These are phyloP conservation scores for Pseudoips prasinana DNA, from an alignment of 2,888 invertebrate genomes.

Conservation along the genomic window DNA sequence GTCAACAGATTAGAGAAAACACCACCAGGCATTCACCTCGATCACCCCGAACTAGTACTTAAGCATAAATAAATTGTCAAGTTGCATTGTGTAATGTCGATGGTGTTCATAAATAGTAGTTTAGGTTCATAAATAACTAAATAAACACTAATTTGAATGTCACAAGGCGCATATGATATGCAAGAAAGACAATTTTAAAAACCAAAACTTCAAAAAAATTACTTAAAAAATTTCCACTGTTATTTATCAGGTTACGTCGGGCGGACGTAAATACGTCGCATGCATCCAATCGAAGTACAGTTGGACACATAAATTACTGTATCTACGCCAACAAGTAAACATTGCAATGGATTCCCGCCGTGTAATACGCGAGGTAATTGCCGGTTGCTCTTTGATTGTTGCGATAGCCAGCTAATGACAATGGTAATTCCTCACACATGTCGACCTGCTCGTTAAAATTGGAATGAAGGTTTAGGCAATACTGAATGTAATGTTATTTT, in stretches of 20 bases:
- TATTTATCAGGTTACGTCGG: neutral
- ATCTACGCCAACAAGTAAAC: constrained; percentile 37
- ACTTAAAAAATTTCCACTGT: too few relatives aligned
- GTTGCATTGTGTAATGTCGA: too few relatives aligned
- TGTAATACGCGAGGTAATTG: constrained; percentile 39
- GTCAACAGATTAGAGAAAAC: too few relatives aligned
- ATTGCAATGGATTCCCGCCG: constrained; percentile 29
- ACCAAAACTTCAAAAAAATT: too few relatives aligned
- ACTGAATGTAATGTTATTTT: constrained; percentile 5
- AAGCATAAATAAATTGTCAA: too few relatives aligned
- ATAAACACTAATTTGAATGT: too few relatives aligned
- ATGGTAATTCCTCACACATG: constrained; percentile 27
- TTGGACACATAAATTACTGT: constrained; percentile 42
- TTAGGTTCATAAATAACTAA: too few relatives aligned
- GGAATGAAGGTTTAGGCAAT: constrained; percentile 5
- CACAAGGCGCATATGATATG: too few relatives aligned
- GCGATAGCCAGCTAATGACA: constrained; percentile 37
- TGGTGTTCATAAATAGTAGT: too few relatives aligned
- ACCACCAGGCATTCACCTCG: too few relatives aligned
- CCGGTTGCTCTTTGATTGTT: constrained; percentile 41
- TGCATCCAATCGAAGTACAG: constrained; percentile 23
- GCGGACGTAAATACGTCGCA: constrained; percentile 22
- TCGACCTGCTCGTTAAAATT: constrained; percentile 13
- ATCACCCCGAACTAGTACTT: too few relatives aligned
- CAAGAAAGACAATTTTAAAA: too few relatives aligned